phyloP scores from a whole-genome alignment of 2,797 vertebrate species.

The Leptatherina wallacei region DNA sequence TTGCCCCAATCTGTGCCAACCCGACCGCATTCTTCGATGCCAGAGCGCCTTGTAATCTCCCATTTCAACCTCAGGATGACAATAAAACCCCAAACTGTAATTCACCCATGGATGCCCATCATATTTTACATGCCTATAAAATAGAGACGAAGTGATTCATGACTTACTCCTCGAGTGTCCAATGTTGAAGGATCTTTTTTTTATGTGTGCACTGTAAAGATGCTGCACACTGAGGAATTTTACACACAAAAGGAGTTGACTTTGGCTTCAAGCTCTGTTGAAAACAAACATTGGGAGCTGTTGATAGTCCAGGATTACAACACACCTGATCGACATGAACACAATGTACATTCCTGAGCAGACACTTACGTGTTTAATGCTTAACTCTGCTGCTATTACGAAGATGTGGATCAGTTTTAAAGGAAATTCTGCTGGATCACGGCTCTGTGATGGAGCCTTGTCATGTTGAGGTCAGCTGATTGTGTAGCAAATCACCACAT shows the following conservation, averaged over 20 bases:
- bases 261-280: constrained; percentile 45
- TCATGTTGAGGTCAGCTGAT: constrained; percentile 30
- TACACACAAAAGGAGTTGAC: constrained; percentile 66
- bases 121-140: constrained; percentile 43
- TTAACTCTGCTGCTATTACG: constrained; percentile 48
- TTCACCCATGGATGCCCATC: constrained; percentile 13
- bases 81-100: constrained; percentile 39
- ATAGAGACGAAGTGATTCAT: background rate
- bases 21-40: constrained; percentile 36
- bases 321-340: constrained; percentile 33
- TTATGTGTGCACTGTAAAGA: constrained; percentile 15
- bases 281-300: constrained; percentile 33
- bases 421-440: constrained; percentile 2
- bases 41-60: constrained; percentile 28
- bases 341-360: constrained; percentile 50
- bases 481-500: constrained; percentile 11
- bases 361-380: constrained; percentile 35
- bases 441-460: background rate
- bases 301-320: constrained; percentile 38
- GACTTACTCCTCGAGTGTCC: constrained; percentile 18
- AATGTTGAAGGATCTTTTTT: constrained; percentile 17
- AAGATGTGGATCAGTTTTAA: constrained; percentile 21
- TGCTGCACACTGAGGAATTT: constrained; percentile 41
- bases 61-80: constrained; percentile 30
- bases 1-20: constrained; percentile 16